These are phyloP conservation scores for Branchellion lobata DNA, from an alignment of 2,888 invertebrate species.

Conservation along the genomic window DNA sequence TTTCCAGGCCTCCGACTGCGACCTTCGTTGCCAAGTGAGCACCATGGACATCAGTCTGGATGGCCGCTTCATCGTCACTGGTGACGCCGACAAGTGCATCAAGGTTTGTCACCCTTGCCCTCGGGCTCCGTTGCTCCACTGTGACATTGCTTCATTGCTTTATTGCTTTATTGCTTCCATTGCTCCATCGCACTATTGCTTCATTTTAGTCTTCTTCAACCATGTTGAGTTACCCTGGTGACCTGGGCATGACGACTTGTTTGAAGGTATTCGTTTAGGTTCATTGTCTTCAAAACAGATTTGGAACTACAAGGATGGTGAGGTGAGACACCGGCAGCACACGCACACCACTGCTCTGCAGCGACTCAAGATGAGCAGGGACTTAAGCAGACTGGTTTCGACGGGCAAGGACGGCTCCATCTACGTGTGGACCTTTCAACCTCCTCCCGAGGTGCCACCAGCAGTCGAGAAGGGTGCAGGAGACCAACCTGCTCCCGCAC, in stretches of 20 bases:
- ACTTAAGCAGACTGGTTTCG: conserved; percentile 73
- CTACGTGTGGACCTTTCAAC: conserved; percentile 72
- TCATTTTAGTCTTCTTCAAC: not conserved
- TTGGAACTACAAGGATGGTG: conserved; percentile 82
- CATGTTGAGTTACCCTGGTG: no score
- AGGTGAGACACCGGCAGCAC: conserved; percentile 74
- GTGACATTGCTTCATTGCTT: not conserved
- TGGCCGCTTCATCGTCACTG: conserved; percentile 78
- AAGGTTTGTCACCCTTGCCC: conserved; percentile 67
- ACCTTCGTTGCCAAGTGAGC: conserved; percentile 77
- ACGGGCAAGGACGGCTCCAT: conserved; percentile 79
- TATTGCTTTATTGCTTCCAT: not conserved
- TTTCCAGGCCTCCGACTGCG: conserved; percentile 81
- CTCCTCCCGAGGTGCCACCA: conserved; percentile 2
- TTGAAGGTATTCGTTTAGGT: no score
- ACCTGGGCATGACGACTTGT: no score
- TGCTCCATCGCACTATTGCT: no score
- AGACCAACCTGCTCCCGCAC: not conserved
- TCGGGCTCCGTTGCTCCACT: not conserved
- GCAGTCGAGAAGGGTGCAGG: not conserved
- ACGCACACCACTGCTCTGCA: conserved; percentile 83
- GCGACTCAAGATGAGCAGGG: conserved; percentile 75
- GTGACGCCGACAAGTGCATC: conserved; percentile 81
- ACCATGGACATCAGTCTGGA: conserved; percentile 74
- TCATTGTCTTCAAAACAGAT: conserved; percentile 66